phyloP scores from a whole-genome alignment of 2,888 invertebrate species.

The Drosophila histrio region DNA sequence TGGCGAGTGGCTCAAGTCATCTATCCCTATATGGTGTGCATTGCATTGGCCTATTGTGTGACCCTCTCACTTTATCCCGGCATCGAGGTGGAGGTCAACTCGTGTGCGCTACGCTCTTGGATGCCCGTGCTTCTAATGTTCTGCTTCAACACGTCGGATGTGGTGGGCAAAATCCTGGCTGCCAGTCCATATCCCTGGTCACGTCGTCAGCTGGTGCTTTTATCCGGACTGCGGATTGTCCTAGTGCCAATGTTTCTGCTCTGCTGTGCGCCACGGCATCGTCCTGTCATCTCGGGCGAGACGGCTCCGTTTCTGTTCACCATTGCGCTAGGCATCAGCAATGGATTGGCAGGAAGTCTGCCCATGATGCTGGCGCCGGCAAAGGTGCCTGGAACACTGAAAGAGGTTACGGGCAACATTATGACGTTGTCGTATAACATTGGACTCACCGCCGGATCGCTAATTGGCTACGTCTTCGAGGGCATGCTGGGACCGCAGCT shows the following conservation, averaged over 20 bases:
- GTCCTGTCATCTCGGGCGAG: conserved; percentile 89
- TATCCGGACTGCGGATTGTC: conserved; percentile 89
- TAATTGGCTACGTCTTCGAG: conserved; percentile 92
- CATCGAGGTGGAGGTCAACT: conserved; percentile 94
- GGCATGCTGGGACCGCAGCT: conserved; percentile 86
- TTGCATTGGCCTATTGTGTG: conserved; percentile 94
- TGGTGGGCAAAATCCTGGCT: conserved; percentile 90
- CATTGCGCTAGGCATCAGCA: conserved; percentile 90
- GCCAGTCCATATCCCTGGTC: conserved; percentile 94
- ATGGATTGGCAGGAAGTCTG: conserved; percentile 94
- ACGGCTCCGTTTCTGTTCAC: conserved; percentile 88
- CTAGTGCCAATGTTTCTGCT: conserved; percentile 92
- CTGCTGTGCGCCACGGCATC: conserved; percentile 91
- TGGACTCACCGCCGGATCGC: conserved; percentile 92
- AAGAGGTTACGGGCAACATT: conserved; percentile 96
- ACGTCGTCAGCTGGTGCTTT: conserved; percentile 90
- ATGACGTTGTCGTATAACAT: conserved; percentile 97
- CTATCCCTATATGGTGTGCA: conserved; percentile 96
- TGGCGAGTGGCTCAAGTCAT: conserved; percentile 93
- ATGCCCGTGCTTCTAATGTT: conserved; percentile 97
- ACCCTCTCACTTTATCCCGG: conserved; percentile 96
- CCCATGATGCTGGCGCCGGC: conserved; percentile 97
- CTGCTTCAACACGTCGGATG: conserved; percentile 93
- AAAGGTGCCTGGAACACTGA: conserved; percentile 92
- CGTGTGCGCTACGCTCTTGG: conserved; percentile 93